Evolutionary conservation across 2,888 invertebrate genomes (phyloP).

Genomic region (Ichneumon xanthorius): DNA sequence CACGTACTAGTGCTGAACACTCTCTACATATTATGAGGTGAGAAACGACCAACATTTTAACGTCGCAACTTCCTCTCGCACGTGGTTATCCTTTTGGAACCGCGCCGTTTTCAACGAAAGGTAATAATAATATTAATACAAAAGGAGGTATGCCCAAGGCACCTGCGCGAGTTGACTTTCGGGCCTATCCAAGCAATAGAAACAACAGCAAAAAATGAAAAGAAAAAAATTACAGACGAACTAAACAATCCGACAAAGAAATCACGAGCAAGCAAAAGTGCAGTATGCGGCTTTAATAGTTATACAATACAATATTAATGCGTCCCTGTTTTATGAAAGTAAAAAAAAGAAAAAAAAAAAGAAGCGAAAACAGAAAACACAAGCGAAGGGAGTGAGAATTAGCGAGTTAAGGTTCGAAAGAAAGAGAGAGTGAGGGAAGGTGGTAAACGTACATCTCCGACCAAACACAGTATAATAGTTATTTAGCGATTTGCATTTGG

Average conservation of each 20-base stretch:
- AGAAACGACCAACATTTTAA: slow-evolving; percentile 78
- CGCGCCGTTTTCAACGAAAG: slow-evolving; percentile 80
- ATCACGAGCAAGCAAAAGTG: slow-evolving; percentile 68
- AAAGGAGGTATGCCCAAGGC: slow-evolving; percentile 72
- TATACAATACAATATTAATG: slow-evolving; percentile 76
- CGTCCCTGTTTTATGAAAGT: slow-evolving; percentile 82
- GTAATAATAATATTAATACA: slow-evolving; percentile 58
- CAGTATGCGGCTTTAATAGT: slow-evolving; percentile 81
- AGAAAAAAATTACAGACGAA: slow-evolving; percentile 65
- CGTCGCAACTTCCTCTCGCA: slow-evolving; percentile 74
- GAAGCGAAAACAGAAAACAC: slow-evolving; percentile 64
- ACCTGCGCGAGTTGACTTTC: slow-evolving; percentile 75
- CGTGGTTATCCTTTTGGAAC: slow-evolving; percentile 76
- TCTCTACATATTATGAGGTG: slow-evolving; percentile 95
- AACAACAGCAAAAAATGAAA: slow-evolving; percentile 58
- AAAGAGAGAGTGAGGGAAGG: slow-evolving; percentile 47
- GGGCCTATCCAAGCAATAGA: slow-evolving; percentile 83
- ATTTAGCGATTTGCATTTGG: slow-evolving; percentile 81
- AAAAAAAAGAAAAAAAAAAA: slow-evolving; percentile 73
- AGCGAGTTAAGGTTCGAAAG: slow-evolving; percentile 44
- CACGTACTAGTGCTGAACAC: slow-evolving; percentile 98
- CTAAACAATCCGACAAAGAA: slow-evolving; percentile 68
- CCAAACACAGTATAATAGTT: slow-evolving; percentile 81
- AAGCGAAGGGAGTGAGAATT: slow-evolving; percentile 51
- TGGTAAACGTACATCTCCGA: slow-evolving; percentile 75